Base-by-base conservation (phyloP, 2,113 vertebrate species). In the Hyla sarda region DNA sequence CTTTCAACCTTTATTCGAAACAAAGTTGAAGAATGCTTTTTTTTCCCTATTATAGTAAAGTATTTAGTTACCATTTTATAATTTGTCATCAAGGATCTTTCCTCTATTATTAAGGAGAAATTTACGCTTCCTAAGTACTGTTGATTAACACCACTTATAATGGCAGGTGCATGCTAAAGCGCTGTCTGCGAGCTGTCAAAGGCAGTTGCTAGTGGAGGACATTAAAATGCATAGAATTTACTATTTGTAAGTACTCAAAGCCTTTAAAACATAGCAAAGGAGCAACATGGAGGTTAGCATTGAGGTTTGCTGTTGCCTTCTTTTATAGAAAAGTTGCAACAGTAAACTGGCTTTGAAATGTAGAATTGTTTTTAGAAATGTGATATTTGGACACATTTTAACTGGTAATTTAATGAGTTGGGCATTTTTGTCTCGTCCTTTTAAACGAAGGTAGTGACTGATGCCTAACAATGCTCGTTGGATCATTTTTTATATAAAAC, bases 1-100 rank as follows among this genome's bases (percentile, higher is more conserved):
- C 58, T 62, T 76, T 62, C 54, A 37, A 41, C 32, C 50, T 80
- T 25, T n/a, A 45, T 34, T 60, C 32, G 56, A 60, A 37, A 41
- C 30, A 60, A 37, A 80, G 54, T 37, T 58, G 52, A 56, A 45
- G 54, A 79, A 77, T 77, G 52, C 41, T 80, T 80, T 79, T 79
- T 56, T 77, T 32, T 30, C 3, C 25, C 28, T 58, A 60, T 80
- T 60, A 80, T 32, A 41, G 56, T 16, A 60, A 58, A 50, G 37
- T 62, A n/a, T 54, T 50, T 14, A 54, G 48, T 54, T 60, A 37
- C 52, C 30, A 25, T 79, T 34, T 79, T 54, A 30, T 52, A 77
- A 77, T 77, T 77, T 54, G 48, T 77, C 73, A 30, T 28, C 50
- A 52, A 77, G 50, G 48, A 52, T 77, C 54, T 77, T 28, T 52